Evolutionary conservation across 2,888 invertebrate genomes (phyloP), one percentile per base, ranked within the genome.

Genomic region (Andricus curvator): DNA sequence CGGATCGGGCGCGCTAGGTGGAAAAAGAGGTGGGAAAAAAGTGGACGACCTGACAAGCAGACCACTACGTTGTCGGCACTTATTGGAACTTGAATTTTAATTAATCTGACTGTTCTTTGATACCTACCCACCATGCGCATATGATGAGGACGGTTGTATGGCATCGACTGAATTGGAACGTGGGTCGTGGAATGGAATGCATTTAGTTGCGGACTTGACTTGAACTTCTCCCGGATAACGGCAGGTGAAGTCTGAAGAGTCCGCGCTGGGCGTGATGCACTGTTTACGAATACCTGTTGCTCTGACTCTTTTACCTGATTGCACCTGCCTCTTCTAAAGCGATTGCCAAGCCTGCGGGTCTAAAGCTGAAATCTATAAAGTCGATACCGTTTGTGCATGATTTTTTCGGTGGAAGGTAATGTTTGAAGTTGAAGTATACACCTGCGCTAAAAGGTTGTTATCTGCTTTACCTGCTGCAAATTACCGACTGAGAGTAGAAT

Each of bases 1-100:
- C 78, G 84, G 84, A 86, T 89, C 90, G 89, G 89, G 84, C 85
- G 87, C 88, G 87, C 89, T 89, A 90, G 89, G 88, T 89, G 87
- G 86, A 87, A 85, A 83, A 84, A 77, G 86, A 86, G 87, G 86
- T 85, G 87, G 89, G 85, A 87, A 84, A 86, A 79, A 82, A 80
- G 51, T n/a, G 56, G 51, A n/a, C 29, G 48, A 25, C 64, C 78
- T 44, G 13, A 60, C 44, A 8, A 62, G 62, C 65, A 64, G 25
- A 13, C 22, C 48, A 48, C 44, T 22, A 1, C 25, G 5, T 48
- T 25, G 29, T 70, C 20, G 48, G 25, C 20, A 29, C 9, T 33
- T 56, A 33, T 56, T 11, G 13, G 20, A 56, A 56, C 20, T 29
- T 22, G 29, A 70, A 70, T 20, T 70, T 20, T 25, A 48, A 70